Evolutionary conservation across 2,797 vertebrate species (phyloP), one percentile per base, ranked within the genome.

Genomic region (Eulemur mongoz): DNA sequence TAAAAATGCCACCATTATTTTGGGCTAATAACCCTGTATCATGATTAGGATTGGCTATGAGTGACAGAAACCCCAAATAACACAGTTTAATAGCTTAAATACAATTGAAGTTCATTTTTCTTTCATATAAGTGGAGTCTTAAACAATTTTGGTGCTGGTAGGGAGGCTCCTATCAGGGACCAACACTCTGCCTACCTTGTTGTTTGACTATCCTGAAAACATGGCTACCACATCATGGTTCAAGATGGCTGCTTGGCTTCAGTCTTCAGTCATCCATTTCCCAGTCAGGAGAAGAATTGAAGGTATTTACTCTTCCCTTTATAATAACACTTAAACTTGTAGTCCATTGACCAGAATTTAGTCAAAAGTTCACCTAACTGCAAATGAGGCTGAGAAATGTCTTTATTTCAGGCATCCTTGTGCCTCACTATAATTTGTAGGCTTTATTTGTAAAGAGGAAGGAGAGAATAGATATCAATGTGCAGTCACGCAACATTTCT

Each of bases 21-120:
- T 7, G 22, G n/a, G 32, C 32, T 80, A 84, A 40, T 93, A 69
- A 59, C 89, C 67, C 70, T 89, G 3, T 61, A 73, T 63, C 43
- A 67, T 18, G 17, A 54, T 82, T 54, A 89, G 52, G 48, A 75
- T 81, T 88, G 57, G 5, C 45, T 95, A 35, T 12, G n/a, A 65
- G 69, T 95, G 70, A 80, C 20, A 80, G 30, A 91, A 86, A 83
- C 25, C 79, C 32, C 61, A 92, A 92, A 81, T 75, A 78, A 48
- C 38, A 88, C 50, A n/a, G 15, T 65, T n/a, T 65, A n/a, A 65
- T 92, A 72, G 18, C 65, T 97, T 97, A 88, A 83, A 52, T 63
- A 43, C 48, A 5, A 89, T 0, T 63, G 80, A 67, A 65, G 27
- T 79, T 82, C 82, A 69, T 89, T 86, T 89, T 27, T 72, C 11